Base-by-base conservation (phyloP, 1,140 invertebrate genomes). In the Calephelis nemesis region DNA sequence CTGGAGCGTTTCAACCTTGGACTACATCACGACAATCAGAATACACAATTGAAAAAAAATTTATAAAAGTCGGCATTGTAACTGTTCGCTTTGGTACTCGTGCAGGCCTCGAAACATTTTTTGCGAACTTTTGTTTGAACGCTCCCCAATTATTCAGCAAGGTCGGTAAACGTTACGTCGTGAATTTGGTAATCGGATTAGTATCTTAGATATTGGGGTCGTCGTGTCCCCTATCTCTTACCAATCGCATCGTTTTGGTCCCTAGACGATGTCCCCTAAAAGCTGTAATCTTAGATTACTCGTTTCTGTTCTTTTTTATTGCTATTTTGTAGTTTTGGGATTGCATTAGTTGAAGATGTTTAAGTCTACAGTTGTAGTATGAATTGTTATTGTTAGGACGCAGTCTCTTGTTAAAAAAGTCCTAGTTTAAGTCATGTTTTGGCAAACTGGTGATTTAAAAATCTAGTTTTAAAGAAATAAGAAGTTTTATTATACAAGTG, bases 161-260 rank as follows among this genome's bases (percentile, higher is more conserved):
- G 82, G 74, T 74, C 54, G 68, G 69, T 74, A 69, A 74, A 74
- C 74, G 71, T 77, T 79, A 79, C 74, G 75, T 71, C 68, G 68
- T 58, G 52, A 39, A 58, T 47, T 47, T 50, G 49, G 68, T 81
- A 82, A 83, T 79, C 76, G 72, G 81, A 84, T 86, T 83, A 82
- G 64, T 75, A 78, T 79, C 74, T 78, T 71, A 74, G 79, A 76
- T 81, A 81, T 79, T 73, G 82, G 72, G 71, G 75, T 60, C 54
- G 54, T 60, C 69, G 75, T 60, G 70, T 65, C 58, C 67, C 74
- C 71, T 77, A 81, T 81, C 77, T 71, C 71, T 75, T 78, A 54
- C 50, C 65, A 48, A 60, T 69, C 74, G 63, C 40, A 19, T 42
- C 42, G 15, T 42, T 50, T 48, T 60, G 39, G 54, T 68, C 73